Conservation (phyloP, 2,113 vertebrate genomes). For the Archocentrus centrarchus region DNA sequence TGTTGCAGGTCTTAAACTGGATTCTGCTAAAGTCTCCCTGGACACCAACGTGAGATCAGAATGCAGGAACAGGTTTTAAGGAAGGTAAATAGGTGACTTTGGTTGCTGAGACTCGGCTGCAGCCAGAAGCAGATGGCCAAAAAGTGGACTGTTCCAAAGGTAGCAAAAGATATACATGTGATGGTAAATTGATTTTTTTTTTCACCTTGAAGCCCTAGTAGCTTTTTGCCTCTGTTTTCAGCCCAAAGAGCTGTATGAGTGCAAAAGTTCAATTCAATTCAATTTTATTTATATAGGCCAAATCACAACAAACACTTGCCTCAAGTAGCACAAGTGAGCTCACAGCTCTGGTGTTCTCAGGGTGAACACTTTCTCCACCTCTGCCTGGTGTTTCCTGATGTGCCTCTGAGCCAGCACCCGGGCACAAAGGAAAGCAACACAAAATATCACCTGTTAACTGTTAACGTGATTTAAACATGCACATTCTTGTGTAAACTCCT, state of each 20-base stretch:
- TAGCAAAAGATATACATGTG: background rate
- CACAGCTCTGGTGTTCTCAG: constrained; percentile 22
- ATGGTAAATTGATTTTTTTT: background rate
- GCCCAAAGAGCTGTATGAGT: background rate
- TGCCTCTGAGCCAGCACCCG: constrained; percentile 72
- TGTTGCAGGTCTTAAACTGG: background rate
- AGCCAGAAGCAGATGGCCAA: background rate
- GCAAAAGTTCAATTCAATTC: background rate
- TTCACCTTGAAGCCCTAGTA: background rate
- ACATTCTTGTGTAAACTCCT: too few relatives aligned
- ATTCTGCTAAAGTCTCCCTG: background rate
- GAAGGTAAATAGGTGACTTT: background rate
- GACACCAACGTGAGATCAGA: background rate
- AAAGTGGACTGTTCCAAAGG: background rate
- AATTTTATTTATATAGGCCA: too few relatives aligned
- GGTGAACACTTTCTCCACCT: constrained; percentile 74
- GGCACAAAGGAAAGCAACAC: background rate
- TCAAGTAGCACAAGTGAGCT: background rate
- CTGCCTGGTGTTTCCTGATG: constrained; percentile 75
- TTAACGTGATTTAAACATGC: too few relatives aligned
- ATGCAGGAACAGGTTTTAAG: background rate
- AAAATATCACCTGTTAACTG: background rate
- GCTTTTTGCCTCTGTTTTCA: background rate
- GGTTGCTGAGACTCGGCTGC: background rate
- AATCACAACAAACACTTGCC: too few relatives aligned